Base-by-base conservation (phyloP, 2,113 vertebrate genomes). In the Trematomus loennbergii region DNA sequence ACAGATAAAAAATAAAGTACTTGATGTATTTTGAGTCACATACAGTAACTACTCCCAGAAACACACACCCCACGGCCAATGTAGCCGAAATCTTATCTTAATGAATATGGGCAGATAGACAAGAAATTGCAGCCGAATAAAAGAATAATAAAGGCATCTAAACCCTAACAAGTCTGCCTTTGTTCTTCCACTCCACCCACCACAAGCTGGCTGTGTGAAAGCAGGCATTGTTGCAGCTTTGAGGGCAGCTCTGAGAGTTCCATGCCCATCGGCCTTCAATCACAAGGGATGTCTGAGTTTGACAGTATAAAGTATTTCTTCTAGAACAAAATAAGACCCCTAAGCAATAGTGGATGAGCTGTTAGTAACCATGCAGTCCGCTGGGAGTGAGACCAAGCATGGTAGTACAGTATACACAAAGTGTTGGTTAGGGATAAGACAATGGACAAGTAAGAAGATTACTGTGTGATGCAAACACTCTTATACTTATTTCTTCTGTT, bases 281-380 rank as follows among this genome's bases (percentile, higher is more conserved):
- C 92, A 91, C 93, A 88, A 81, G 93, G 93, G 93, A 94, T 90
- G 88, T 93, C 91, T 90, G 91, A 89, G 90, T 93, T 93, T 94
- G 93, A 94, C 93, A 93, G 92, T 87, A 92, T 89, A 93, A 94
- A 93, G 91, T 93, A 82, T 92, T 93, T 91, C 91, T 93, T 93
- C 88, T 90, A 88, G 81, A 92, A 90, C 89, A 92, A 89, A 93
- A 93, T 94, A 90, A 92, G 87, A 91, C 88, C 93, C 93, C 88
- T 93, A 92, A 93, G 93, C 93, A 90, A 92, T 83, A 84, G 91
- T 92, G 90, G 91, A 92, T 93, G 90, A 91, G 91, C 91, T 91
- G 88, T 94, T 93, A 91, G 91, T 91, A 91, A 87, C 88, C 80
- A 73, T 48, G 12, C 65, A 72, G 86, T 93, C 93, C 91, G 88